Base-by-base conservation (phyloP, 2,888 invertebrate genomes). In the Hofmannophila pseudospretella region DNA sequence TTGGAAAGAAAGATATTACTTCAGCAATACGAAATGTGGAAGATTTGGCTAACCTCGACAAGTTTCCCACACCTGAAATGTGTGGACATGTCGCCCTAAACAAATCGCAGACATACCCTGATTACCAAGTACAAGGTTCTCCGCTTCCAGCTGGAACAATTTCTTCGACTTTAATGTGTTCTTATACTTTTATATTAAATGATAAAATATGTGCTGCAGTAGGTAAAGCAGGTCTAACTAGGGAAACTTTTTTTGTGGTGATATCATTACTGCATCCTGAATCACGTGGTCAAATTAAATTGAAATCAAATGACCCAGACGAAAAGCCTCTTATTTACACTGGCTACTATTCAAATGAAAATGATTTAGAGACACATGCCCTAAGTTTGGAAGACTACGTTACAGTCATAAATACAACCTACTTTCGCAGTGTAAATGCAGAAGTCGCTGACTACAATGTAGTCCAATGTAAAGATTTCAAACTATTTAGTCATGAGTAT, bases 221-320 rank as follows among this genome's bases (percentile, higher is more conserved):
- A 2, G 41, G 42, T 4, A 37, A 54, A 7, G 43, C 55, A 10
- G 42, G 49, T 10, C 36, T 49, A 27, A 33, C 41, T 0, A 47
- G 46, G 13, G 51, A 58, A 9, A 27, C 41, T 2, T 14, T 67
- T 1, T 44, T 53, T 3, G 16, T 50, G 0, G 25, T 51, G 2
- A 12, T 63, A 5, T 28, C 49, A 5, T 32, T 66, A 12, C 34
- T 70, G 3, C 56, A 63, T 22, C 71, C 75, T 5, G 39, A 65
- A 42, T 76, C 76, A 0, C 70, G 46, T 27, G 76, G 76, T 5
- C 40, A 39, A 7, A 46, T 75, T n/a, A 40, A 29, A 8, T 45
- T 76, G 8, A 43, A 44, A 4, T 65, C 54, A 20, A 44, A 41
- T n/a, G 36, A 73, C 36, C 67, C 73, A 0, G 51, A 47, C 10